These are phyloP conservation scores for Gallinago jamesoni DNA, from an alignment of 2,113 vertebrate genomes.

Conservation along the genomic window DNA sequence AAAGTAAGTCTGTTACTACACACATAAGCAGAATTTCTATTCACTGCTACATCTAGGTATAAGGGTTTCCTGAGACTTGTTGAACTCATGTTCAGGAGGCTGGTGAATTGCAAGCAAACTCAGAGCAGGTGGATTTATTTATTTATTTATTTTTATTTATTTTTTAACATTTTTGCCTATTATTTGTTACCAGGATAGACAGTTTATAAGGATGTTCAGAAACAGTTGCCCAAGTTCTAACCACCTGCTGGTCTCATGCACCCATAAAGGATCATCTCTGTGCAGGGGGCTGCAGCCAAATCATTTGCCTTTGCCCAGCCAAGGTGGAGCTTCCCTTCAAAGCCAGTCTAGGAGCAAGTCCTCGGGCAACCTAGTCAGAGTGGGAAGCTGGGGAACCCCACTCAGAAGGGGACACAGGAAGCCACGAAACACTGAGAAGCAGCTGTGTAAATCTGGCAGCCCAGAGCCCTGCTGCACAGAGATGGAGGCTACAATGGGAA, in stretches of 20 bases:
- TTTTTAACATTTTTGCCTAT: background rate
- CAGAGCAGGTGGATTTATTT: background rate
- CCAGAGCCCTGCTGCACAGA: background rate
- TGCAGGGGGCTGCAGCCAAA: background rate
- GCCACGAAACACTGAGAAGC: background rate
- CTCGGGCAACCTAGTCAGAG: background rate
- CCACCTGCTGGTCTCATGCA: background rate
- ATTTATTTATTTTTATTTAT: background rate
- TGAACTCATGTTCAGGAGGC: background rate
- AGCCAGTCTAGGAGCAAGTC: background rate
- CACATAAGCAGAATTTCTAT: background rate
- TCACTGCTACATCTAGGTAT: background rate
- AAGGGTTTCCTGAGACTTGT: background rate
- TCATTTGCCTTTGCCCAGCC: background rate
- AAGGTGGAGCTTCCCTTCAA: background rate
- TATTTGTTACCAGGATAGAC: background rate
- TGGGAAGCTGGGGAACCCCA: background rate
- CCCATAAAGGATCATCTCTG: accelerated
- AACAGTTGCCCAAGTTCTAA: background rate
- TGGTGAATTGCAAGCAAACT: background rate
- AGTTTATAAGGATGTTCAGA: background rate
- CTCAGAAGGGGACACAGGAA: background rate
- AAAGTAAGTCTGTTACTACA: background rate
- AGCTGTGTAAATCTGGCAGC: background rate
- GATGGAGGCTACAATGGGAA: background rate